Evolutionary conservation across 2,113 vertebrate species (phyloP), one percentile per base, ranked within the genome.

Genomic region (Larimichthys polyactis): DNA sequence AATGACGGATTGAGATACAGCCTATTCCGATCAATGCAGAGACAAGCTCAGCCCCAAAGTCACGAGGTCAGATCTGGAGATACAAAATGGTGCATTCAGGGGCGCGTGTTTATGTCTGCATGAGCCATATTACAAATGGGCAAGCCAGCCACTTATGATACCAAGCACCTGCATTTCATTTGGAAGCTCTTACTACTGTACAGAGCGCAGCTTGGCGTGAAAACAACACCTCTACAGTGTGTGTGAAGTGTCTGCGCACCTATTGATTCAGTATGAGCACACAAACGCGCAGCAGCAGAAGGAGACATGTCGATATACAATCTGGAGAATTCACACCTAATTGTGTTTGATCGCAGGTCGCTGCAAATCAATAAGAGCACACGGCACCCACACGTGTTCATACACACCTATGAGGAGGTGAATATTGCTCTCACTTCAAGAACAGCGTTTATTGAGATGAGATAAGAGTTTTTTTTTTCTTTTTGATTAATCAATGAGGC

Each of bases 311-410:
- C 84, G 36, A 85, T 79, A 72, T 70, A 75, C 80, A 82, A 87
- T 82, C 72, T 78, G 71, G 75, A 87, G 85, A 93, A 89, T 90
- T 90, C 66, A 74, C 87, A 81, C 87, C 81, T 92, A 92, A 93
- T 92, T 90, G 84, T 93, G 92, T 94, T 93, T 92, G 92, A 93
- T 91, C 69, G 74, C 84, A 63, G 72, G 87, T 84, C 63, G 40
- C 75, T 63, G 22, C 77, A 44, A 69, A 90, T 92, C 91, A 73
- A 91, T 92, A 82, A 20, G 58, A 22, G 71, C 78, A 89, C 81
- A 89, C 77, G 32, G 27, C 48, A 62, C 40, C 65, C 65, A 63
- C n/a, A 44, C 70, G 4, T 75, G 66, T 81, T 66, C 58, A 60
- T 10, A 64, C 72, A 51, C 71, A 78, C 58, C 48, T 48, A 55